Percentiles rank a stretch among this genome's conserved stretches.
Conservation (phyloP, 2,888 invertebrate species). For the Tiliacea citrago region DNA sequence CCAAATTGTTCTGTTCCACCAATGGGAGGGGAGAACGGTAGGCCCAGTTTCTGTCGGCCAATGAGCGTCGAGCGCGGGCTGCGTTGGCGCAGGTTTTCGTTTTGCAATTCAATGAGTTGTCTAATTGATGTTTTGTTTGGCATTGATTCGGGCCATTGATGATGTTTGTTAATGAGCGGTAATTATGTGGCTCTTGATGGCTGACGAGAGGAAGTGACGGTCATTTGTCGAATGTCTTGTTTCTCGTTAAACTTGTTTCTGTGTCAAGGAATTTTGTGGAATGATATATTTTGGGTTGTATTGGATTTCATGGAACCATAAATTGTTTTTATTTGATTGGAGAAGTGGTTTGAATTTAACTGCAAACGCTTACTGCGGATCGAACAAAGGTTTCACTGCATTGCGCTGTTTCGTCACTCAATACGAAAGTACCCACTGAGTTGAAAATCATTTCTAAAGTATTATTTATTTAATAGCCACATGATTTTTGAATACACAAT, state of each 20-base stretch:
- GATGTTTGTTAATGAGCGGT: slow-evolving; percentile 65
- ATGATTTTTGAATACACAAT: neutral
- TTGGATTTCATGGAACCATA: slow-evolving; percentile 26
- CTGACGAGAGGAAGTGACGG: slow-evolving; percentile 44
- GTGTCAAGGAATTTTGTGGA: slow-evolving; percentile 50
- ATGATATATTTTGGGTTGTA: slow-evolving; percentile 39
- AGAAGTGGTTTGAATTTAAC: slow-evolving; percentile 30
- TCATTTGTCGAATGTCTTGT: slow-evolving; percentile 46
- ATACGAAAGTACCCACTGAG: neutral
- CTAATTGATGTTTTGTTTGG: slow-evolving; percentile 85
- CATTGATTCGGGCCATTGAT: slow-evolving; percentile 73
- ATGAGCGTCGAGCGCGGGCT: slow-evolving; percentile 69
- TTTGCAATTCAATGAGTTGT: slow-evolving; percentile 84
- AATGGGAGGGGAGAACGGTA: slow-evolving; percentile 71
- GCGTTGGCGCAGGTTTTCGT: slow-evolving; percentile 85
- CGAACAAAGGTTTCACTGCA: neutral
- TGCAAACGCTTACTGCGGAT: neutral
- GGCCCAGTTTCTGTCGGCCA: slow-evolving; percentile 77
- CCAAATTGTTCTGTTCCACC: slow-evolving; percentile 82
- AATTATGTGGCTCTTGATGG: slow-evolving; percentile 31
- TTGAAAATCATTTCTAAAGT: neutral
- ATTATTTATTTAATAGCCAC: neutral
- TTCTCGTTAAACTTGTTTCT: slow-evolving; percentile 48
- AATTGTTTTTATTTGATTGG: slow-evolving; percentile 34
- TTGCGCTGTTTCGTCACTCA: neutral